Evolutionary conservation across 2,113 vertebrate genomes (phyloP).

Genomic region (Nematolebias whitei): DNA sequence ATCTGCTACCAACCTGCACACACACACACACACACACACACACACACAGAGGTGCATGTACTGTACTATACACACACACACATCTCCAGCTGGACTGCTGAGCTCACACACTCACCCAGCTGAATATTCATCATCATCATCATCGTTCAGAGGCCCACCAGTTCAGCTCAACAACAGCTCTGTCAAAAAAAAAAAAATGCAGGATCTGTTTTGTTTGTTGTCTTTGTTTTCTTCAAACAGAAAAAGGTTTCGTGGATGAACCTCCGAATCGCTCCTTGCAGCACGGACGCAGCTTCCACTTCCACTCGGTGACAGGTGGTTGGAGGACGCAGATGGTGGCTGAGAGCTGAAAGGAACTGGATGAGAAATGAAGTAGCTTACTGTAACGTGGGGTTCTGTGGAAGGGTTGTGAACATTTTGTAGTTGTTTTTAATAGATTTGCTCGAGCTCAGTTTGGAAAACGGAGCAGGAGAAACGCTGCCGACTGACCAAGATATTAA

Average conservation of each 20-base stretch:
- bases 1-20: conserved; percentile 53
- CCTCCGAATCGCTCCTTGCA: conserved; percentile 5
- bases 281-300: conserved; percentile 2
- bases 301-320: not conserved
- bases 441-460: too few species aligned
- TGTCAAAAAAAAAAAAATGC: too few species aligned
- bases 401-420: too few species aligned
- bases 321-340: not conserved
- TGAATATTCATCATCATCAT: conserved; percentile 64
- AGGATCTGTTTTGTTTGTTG: conserved; percentile 40
- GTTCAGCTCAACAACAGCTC: conserved; percentile 37
- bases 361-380: too few species aligned
- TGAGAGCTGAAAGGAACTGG: not conserved
- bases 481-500: too few species aligned
- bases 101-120: conserved; percentile 38
- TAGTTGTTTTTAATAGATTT: too few species aligned
- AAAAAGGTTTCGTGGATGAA: too few species aligned
- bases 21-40: conserved; percentile 25
- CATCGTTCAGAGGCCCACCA: conserved; percentile 24
- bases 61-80: too few species aligned
- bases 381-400: too few species aligned
- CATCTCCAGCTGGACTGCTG: conserved; percentile 57
- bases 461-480: too few species aligned
- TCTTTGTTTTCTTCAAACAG: too few species aligned
- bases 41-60: too few species aligned